Base-by-base conservation (phyloP, 1,140 invertebrate species). In the Lepeophtheirus salmonis region DNA sequence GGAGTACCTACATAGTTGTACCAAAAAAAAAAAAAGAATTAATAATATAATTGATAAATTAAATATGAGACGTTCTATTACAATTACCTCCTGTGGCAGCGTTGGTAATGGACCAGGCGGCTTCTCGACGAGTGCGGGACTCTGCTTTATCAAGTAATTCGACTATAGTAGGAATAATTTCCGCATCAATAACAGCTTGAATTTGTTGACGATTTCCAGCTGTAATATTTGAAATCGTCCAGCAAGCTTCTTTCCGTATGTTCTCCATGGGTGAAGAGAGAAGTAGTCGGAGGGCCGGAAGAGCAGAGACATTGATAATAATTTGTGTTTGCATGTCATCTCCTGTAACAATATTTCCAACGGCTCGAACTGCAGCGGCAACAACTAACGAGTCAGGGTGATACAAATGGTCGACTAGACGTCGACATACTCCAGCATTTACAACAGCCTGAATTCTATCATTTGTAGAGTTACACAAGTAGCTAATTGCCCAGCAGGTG, bases 381-480 rank as follows among this genome's bases (percentile, higher is more conserved):
- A 95, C 83, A 10, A 97, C 91, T 67, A 16, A 16, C 10, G 14
- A 22, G 12, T 61, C 41, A 2, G 18, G 14, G 51, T 53, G 89
- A 87, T 88, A 84, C 21, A 97, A 76, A 48, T 97, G 73, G 75
- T 97, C 91, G 1, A 97, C 91, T 24, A 97, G 78, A 67, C 91
- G 78, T 63, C 89, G 75, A 69, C 89, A 95, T 30, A 97, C 91
- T 1, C 91, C 90, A 50, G 90, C 85, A 74, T 97, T 89, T 63
- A 97, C 94, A 30, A 97, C 92, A 59, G 89, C 85, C 74, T 97
- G 91, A 66, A 97, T 97, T 75, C 96, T 95, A 65, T 97, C 90
- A 74, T 97, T 96, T 24, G 92, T 89, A 50, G 92, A 92, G 73
- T 97, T 92, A 10, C 86, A 90, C 24, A 97, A 72, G 70, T 97